Evolutionary conservation across 1,140 invertebrate species (phyloP), one percentile per base, ranked within the genome.

Genomic region (Zaprionus camerounensis): DNA sequence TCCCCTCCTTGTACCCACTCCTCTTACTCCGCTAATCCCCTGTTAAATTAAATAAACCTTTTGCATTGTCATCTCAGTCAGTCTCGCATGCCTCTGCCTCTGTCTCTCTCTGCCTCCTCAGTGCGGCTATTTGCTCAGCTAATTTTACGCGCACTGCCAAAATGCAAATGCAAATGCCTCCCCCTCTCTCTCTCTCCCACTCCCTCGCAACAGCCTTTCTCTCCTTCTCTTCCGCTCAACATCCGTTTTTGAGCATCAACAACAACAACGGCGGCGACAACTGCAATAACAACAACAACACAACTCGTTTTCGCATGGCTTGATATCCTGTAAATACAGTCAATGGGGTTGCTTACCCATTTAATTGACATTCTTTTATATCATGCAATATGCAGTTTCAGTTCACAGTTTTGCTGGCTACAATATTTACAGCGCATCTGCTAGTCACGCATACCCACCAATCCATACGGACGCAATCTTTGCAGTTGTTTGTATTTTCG

Each of bases 41-140:
- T 69, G 71, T 61, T 71, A 68, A 70, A 84, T 83, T 70, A 84
- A 84, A 84, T 81, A 83, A 81, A 72, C 67, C 76, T 63, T 67
- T 72, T 71, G 76, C 71, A 71, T 71, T 78, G 68, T 78, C 71
- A 75, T 71, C 56, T 46, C 41, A 46, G 59, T 46, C 56, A 34
- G 44, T 55, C 55, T n/a, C 26, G 26, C 28, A 13, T 24, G 41
- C 71, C 55, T 71, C 57, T 65, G 74, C 73, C 61, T 70, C 71
- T 36, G 7, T n/a, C 38, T 56, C 51, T 44, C 41, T 17, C 41
- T 44, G 1, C 38, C 5, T n/a, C 22, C 22, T 28, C 34, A 58
- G 26, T 31, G 44, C 53, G 53, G 28, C 44, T 76, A 72, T 72
- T 76, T 72, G 56, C 51, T 72, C 63, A 62, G 63, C 62, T 73